phyloP scores from a whole-genome alignment of 2,888 invertebrate genomes.

The Amphimallon solstitiale region DNA sequence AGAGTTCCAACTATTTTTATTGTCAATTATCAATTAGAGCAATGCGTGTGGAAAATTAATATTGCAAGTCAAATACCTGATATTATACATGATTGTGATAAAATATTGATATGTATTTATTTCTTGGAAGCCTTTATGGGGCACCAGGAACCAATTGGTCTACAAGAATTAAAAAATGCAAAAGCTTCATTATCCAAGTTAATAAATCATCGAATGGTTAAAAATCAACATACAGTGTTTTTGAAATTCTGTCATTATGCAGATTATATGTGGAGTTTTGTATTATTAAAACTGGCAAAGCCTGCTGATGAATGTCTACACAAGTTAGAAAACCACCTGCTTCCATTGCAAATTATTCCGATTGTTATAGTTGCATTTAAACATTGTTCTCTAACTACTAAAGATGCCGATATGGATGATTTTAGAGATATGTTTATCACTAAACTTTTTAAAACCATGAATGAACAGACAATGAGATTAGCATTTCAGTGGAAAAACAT shows the following conservation, averaged over 20 bases:
- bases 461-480: constrained; percentile 71
- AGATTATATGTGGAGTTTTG: constrained; percentile 62
- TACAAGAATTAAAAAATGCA: constrained; percentile 49
- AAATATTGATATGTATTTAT: constrained; percentile 64
- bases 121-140: constrained; percentile 51
- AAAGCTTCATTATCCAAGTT: constrained; percentile 60
- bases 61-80: constrained; percentile 64
- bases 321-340: constrained; percentile 69
- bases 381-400: constrained; percentile 41
- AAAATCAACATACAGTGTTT: constrained; percentile 56
- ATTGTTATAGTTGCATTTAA: constrained; percentile 65
- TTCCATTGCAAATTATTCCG: constrained; percentile 73
- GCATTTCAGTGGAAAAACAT: constrained; percentile 57
- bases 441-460: constrained; percentile 71
- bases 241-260: constrained; percentile 61
- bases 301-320: constrained; percentile 53
- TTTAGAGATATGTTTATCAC: constrained; percentile 70
- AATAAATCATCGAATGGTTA: constrained; percentile 59
- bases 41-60: constrained; percentile 60
- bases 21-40: constrained; percentile 60
- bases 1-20: constrained; percentile 58
- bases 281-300: constrained; percentile 57
- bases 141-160: constrained; percentile 31
- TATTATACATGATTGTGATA: constrained; percentile 64
- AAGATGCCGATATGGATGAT: constrained; percentile 59